Conservation (phyloP, 2,113 vertebrate genomes). For the Thymallus thymallus region DNA sequence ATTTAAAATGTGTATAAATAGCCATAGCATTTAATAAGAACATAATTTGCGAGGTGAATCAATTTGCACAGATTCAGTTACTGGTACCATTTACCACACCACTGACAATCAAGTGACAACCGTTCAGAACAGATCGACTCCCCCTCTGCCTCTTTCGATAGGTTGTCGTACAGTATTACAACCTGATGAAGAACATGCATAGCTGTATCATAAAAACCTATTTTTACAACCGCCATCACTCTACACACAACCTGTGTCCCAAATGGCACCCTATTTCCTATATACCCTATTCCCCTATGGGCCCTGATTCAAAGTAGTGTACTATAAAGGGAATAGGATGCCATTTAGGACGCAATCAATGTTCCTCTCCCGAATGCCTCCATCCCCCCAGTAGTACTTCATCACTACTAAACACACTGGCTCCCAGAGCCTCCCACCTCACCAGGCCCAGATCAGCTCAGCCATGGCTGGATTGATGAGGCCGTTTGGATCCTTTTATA, state of each 20-base stretch:
- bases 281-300: no score
- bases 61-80: neutral
- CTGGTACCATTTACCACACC: neutral
- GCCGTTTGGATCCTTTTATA: neutral
- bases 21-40: no score
- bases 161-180: neutral
- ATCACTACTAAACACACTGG: conserved; percentile 4
- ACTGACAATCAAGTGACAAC: neutral
- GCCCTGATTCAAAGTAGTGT: no score
- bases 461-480: neutral
- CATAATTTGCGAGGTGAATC: neutral
- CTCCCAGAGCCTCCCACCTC: neutral
- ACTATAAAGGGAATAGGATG: no score
- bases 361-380: conserved; percentile 11
- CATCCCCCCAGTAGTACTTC: neutral
- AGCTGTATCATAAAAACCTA: neutral
- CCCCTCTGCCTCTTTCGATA: neutral
- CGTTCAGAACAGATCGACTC: neutral
- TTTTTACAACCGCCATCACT: conserved; percentile 13
- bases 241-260: no score
- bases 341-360: no score
- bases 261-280: no score
- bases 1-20: no score
- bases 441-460: neutral
- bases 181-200: conserved; percentile 1